phyloP scores from a whole-genome alignment of 1,140 invertebrate species.

The Heterodera carotae region DNA sequence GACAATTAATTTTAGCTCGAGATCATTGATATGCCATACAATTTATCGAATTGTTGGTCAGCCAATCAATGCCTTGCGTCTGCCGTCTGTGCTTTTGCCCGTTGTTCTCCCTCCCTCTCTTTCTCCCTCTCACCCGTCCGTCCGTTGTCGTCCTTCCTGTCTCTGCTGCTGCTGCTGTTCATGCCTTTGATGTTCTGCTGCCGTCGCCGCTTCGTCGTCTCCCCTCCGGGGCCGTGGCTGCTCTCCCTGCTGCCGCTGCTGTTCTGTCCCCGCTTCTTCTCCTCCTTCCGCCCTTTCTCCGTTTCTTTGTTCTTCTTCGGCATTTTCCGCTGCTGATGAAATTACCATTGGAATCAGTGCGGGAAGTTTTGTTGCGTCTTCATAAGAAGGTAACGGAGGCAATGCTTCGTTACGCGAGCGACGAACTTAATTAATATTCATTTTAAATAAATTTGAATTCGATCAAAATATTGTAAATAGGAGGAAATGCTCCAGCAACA shows the following conservation, averaged over 20 bases:
- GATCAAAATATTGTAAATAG: not conserved
- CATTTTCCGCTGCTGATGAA: not conserved
- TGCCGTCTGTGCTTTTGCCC: no score
- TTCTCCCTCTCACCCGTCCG: no score
- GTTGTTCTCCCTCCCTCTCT: no score
- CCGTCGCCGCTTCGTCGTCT: not conserved
- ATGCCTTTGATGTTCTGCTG: not conserved
- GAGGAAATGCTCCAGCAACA: not conserved
- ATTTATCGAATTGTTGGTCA: no score
- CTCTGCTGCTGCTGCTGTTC: slow-evolving; percentile 1
- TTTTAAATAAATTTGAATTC: not conserved
- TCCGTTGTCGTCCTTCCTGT: not conserved
- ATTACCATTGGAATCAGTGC: slow-evolving; percentile 31
- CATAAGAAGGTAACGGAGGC: slow-evolving; percentile 61
- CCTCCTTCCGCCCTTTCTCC: not conserved
- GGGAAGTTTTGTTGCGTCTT: slow-evolving; percentile 62
- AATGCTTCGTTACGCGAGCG: slow-evolving; percentile 50
- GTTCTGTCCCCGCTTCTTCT: not conserved
- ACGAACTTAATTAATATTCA: slow-evolving; percentile 31
- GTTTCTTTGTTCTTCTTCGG: not conserved
- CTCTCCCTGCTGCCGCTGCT: not conserved
- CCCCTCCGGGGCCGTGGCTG: not conserved
- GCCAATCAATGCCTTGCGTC: no score
- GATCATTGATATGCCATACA: no score
- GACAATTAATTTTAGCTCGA: no score